Evolutionary conservation across 2,797 vertebrate genomes (phyloP).

Genomic region (Balearica regulorum): DNA sequence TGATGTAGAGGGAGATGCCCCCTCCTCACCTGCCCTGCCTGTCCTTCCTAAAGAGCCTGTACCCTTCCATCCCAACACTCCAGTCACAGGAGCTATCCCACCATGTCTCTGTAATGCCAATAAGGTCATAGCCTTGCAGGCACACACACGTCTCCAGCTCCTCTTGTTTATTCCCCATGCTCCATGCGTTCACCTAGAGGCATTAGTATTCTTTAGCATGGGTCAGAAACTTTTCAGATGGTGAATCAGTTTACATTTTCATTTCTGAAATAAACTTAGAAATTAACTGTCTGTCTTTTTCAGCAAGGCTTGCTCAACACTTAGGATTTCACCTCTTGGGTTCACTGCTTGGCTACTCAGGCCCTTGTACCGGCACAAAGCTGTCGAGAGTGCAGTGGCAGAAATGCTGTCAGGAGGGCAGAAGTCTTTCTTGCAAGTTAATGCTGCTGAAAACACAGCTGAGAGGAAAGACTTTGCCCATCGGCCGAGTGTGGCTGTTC

Average conservation of each 20-base stretch:
- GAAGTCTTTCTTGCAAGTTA: not conserved
- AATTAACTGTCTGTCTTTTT: not conserved
- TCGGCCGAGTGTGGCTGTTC: rapidly evolving
- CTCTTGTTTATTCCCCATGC: too few species aligned
- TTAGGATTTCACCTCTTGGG: not conserved
- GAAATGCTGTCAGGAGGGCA: not conserved
- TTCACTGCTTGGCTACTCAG: not conserved
- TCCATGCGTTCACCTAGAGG: too few species aligned
- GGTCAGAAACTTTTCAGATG: not conserved
- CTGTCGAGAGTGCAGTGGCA: rapidly evolving
- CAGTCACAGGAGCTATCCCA: too few species aligned
- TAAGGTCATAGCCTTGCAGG: too few species aligned
- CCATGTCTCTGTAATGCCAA: too few species aligned
- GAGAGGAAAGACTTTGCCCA: not conserved
- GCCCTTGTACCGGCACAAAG: not conserved
- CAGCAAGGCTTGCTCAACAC: not conserved
- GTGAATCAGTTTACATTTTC: not conserved
- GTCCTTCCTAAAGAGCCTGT: too few species aligned
- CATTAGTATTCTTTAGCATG: not conserved
- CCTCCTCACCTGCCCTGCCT: too few species aligned
- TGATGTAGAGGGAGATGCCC: too few species aligned
- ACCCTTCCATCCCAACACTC: too few species aligned
- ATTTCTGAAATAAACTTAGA: not conserved
- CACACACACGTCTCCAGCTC: too few species aligned
- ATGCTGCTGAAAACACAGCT: not conserved